phyloP scores from a whole-genome alignment of 2,113 vertebrate genomes.

The Penelope pileata region DNA sequence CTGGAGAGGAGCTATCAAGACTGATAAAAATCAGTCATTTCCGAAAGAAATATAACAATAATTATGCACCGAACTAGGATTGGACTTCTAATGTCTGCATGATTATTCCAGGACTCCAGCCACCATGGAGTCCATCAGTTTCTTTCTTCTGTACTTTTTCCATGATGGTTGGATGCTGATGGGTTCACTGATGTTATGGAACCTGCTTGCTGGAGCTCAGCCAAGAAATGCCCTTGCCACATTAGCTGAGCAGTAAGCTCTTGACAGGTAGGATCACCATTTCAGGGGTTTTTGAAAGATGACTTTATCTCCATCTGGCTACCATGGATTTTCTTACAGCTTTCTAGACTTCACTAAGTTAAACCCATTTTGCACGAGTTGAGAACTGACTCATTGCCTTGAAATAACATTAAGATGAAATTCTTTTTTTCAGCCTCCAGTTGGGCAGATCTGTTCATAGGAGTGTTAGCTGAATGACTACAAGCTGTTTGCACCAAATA shows the following conservation, averaged over 20 bases:
- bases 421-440: neutral
- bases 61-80: constrained; percentile 49
- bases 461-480: neutral
- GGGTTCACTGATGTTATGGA: neutral
- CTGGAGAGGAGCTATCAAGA: constrained; percentile 42
- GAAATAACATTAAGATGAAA: neutral
- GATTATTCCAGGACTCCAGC: neutral
- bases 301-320: neutral
- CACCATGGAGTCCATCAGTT: fast-evolving
- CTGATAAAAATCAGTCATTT: constrained; percentile 60
- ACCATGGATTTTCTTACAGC: neutral
- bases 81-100: constrained; percentile 15
- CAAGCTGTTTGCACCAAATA: neutral
- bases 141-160: neutral
- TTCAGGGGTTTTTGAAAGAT: neutral
- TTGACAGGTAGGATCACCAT: neutral
- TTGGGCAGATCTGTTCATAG: neutral
- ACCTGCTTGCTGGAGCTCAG: neutral
- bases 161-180: neutral
- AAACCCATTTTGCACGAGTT: neutral
- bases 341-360: neutral
- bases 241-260: neutral
- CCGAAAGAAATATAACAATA: neutral
- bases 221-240: neutral
- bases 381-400: neutral